Percentiles rank a stretch among this genome's conserved stretches.
Conservation (phyloP, 2,797 vertebrate genomes). For the Karalla daura region DNA sequence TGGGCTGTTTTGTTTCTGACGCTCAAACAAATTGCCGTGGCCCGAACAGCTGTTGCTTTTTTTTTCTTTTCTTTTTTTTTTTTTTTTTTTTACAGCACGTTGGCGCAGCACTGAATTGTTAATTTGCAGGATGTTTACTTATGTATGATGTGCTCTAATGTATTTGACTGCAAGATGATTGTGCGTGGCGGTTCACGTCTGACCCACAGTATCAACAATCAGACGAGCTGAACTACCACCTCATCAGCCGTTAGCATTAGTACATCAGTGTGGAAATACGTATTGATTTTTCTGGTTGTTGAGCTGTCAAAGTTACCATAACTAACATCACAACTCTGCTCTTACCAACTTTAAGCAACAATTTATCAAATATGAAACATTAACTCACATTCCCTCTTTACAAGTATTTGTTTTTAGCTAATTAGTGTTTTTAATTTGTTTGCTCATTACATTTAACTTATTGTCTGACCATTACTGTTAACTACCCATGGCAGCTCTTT, state of each 20-base stretch:
- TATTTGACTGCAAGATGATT: background rate
- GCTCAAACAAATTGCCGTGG: conserved; percentile 47
- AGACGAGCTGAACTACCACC: background rate
- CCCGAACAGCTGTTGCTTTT: conserved; percentile 56
- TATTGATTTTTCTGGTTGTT: too few relatives aligned
- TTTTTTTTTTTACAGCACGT: conserved; percentile 4
- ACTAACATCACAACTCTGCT: too few relatives aligned
- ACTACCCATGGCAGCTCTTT: background rate
- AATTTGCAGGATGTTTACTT: conserved; percentile 19
- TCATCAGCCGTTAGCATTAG: too few relatives aligned
- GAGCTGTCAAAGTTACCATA: too few relatives aligned
- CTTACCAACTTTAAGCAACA: too few relatives aligned
- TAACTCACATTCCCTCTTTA: too few relatives aligned
- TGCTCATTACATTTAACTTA: background rate
- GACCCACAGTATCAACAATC: background rate
- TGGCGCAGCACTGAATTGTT: conserved; percentile 3
- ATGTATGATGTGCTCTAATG: background rate
- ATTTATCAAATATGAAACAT: too few relatives aligned
- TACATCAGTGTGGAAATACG: too few relatives aligned
- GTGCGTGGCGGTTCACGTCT: background rate
- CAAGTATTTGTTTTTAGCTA: background rate
- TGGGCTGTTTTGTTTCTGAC: conserved; percentile 58
- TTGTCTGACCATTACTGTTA: background rate
- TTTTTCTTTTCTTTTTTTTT: too few relatives aligned
- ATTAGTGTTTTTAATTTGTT: background rate